Evolutionary conservation across 2,888 invertebrate species (phyloP), one percentile per base, ranked within the genome.

Genomic region (Drosophila imparisetae): DNA sequence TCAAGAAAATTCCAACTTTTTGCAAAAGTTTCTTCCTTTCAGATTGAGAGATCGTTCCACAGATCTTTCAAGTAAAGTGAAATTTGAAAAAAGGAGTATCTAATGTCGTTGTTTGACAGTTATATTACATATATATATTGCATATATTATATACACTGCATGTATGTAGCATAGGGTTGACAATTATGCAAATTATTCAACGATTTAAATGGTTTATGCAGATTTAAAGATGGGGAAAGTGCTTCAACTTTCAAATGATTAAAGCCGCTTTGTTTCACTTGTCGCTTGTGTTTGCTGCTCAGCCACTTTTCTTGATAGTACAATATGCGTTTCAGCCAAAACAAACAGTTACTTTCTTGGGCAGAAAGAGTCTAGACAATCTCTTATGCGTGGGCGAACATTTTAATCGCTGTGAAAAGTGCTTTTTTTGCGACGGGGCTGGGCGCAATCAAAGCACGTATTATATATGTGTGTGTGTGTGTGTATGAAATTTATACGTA

Each of bases 361-460:
- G 2, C 24, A 45, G 15, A 45, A 45, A n/a, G 11, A 32, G 52
- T 63, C 62, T 34, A 36, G 63, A 36, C 45, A 63, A 64, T 53
- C 15, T 53, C 1, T 34, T 15, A 38, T 66, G 66, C 64, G 64
- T 64, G 36, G 63, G 66, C 53, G 57, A 36, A 11, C 24, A 34
- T 6, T 52, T 30, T 34, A 69, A 61, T 61, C 55, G 49, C 49
- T 30, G 5, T 21, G 30, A 60, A 73, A 63, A 70, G 74, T 63
- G 76, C 52, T 50, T 40, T 59, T 32, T 24, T 10, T 7, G 1
- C 1, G 24, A 1, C 2, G 24, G 7, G 11, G 27, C 15, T 45
- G 45, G 50, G 38, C 49, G 66, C 61, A 78, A 78, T 73, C 71
- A 62, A 32, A 40, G 71, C 78, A 77, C 77, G 77, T 54, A 15